Conservation (phyloP, 92 coral and sea anemone species). For the Paragorgia papillata region DNA sequence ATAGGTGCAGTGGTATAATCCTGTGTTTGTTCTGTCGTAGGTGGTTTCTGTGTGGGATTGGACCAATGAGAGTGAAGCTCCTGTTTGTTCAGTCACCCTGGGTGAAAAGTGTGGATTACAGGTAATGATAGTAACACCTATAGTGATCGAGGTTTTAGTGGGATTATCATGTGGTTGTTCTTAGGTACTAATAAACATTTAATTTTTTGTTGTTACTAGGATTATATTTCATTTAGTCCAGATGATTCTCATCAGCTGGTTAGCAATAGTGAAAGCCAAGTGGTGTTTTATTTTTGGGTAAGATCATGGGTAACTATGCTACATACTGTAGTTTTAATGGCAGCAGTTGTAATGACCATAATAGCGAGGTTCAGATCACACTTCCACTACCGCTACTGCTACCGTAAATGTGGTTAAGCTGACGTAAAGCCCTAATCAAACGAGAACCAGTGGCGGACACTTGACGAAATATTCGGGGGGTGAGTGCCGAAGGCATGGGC, state of each 20-base stretch:
- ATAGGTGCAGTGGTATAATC: no score
- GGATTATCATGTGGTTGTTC: no score
- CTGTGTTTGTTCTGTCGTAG: conserved; percentile 43
- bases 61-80: conserved; percentile 84
- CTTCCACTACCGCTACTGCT: no score
- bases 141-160: no score
- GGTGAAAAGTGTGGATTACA: conserved; percentile 92
- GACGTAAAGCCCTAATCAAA: no score
- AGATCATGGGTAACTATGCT: conserved; percentile 41
- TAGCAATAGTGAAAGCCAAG: conserved; percentile 92
- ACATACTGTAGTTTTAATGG: no score
- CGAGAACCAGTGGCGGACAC: no score
- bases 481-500: no score
- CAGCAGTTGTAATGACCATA: no score
- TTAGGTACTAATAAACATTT: neutral
- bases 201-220: conserved; percentile 46
- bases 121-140: conserved; percentile 46
- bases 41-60: conserved; percentile 98
- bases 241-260: conserved; percentile 87
- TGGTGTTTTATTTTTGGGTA: conserved; percentile 87
- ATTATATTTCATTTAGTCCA: conserved; percentile 79
- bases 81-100: conserved; percentile 83
- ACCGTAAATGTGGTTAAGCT: no score
- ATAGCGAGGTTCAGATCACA: no score
- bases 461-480: no score